Percentiles rank a stretch among this genome's conserved stretches.
These are phyloP conservation scores for Zosterops borbonicus DNA, from an alignment of 2,113 vertebrate genomes.

Conservation along the genomic window DNA sequence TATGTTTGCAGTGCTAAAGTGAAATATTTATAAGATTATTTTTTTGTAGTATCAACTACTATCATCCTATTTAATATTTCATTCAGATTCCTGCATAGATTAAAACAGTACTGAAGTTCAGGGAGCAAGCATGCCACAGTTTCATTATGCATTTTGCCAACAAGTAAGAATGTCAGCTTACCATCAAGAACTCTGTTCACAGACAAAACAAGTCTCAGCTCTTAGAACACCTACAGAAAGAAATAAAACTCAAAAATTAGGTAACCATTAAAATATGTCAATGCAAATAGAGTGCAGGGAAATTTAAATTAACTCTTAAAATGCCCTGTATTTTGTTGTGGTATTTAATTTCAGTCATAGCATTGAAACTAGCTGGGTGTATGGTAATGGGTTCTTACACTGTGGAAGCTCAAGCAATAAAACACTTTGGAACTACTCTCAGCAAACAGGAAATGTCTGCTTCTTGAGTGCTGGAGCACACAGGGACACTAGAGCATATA, in stretches of 20 bases:
- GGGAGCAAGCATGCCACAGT: background rate
- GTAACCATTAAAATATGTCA: constrained; percentile 16
- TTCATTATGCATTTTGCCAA: constrained; percentile 18
- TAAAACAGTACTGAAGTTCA: constrained; percentile 53
- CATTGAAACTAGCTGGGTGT: background rate
- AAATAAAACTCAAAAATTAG: constrained; percentile 30
- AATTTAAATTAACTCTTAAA: constrained; percentile 23
- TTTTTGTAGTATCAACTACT: constrained; percentile 35
- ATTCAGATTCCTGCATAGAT: constrained; percentile 6
- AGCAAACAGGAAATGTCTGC: constrained; percentile 11
- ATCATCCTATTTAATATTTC: constrained; percentile 51
- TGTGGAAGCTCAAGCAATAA: constrained; percentile 36
- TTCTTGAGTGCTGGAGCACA: constrained; percentile 19
- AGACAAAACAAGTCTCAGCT: background rate
- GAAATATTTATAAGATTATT: constrained; percentile 30
- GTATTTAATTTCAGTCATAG: constrained; percentile 42
- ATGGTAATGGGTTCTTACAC: constrained; percentile 40
- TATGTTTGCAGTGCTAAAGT: background rate
- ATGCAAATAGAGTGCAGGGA: background rate
- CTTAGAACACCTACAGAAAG: background rate
- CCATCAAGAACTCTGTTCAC: background rate
- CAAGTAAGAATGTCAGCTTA: background rate
- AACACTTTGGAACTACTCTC: constrained; percentile 2
- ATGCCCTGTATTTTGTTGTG: background rate
- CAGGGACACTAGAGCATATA: background rate